Conservation (phyloP, 1,140 invertebrate species). For the Drosophila sulfurigaster region DNA sequence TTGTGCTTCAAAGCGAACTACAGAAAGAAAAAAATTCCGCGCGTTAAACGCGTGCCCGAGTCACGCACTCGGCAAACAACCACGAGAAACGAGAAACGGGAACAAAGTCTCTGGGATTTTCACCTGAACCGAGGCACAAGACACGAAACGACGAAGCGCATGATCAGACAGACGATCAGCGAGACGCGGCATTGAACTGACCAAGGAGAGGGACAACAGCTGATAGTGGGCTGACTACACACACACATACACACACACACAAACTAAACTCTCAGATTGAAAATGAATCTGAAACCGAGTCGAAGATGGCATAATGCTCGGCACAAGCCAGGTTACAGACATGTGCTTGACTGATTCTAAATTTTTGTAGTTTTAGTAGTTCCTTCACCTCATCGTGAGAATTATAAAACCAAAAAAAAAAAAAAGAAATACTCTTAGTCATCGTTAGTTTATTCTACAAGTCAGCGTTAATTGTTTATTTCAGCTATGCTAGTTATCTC, state of each 20-base stretch:
- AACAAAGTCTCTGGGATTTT: conserved; percentile 23
- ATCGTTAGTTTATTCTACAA: conserved; percentile 27
- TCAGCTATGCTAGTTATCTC: conserved; percentile 6
- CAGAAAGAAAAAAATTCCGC: conserved; percentile 50
- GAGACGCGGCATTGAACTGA: background rate
- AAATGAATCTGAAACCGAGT: background rate
- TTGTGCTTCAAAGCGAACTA: conserved; percentile 16
- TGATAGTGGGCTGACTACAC: background rate
- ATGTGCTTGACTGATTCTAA: background rate
- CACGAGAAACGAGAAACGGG: conserved; percentile 22
- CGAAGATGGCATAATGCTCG: conserved; percentile 11
- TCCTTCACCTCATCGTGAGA: conserved; percentile 30
- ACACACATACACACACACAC: too few species aligned
- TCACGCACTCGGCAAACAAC: conserved; percentile 48
- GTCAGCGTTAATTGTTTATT: conserved; percentile 18
- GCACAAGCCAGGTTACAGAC: conserved; percentile 24
- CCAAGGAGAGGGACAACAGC: background rate
- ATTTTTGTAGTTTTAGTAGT: conserved; percentile 7
- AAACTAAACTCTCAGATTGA: background rate
- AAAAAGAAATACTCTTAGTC: conserved; percentile 1
- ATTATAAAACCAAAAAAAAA: background rate
- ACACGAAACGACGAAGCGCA: conserved; percentile 17
- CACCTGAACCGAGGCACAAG: conserved; percentile 7
- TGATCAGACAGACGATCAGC: conserved; percentile 26
- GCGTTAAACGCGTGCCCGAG: conserved; percentile 61